phyloP scores from a whole-genome alignment of 2,888 invertebrate genomes.

The Corbicula japonica region DNA sequence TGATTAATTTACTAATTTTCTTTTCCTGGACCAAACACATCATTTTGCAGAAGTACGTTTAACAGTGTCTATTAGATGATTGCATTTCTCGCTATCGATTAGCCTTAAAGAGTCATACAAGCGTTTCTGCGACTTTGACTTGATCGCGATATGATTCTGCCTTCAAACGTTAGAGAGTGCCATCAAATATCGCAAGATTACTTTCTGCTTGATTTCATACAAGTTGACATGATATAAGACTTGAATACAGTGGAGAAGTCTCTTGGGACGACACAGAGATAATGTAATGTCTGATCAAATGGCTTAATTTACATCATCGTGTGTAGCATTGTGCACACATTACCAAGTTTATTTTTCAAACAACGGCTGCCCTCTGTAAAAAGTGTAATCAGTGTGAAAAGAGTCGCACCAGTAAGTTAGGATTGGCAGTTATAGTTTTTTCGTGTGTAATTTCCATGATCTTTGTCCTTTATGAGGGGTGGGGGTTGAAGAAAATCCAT shows the following conservation, averaged over 20 bases:
- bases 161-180: slow-evolving; percentile 43
- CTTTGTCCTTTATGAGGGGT: no score
- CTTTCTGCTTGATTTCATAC: slow-evolving; percentile 56
- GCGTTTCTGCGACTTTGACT: slow-evolving; percentile 44
- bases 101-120: slow-evolving; percentile 35
- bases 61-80: slow-evolving; percentile 61
- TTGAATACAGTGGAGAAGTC: slow-evolving; percentile 39
- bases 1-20: slow-evolving; percentile 68
- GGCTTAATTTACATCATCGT: no score
- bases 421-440: no score
- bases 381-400: no score
- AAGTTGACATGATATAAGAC: slow-evolving; percentile 51
- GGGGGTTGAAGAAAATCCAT: no score
- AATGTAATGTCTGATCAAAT: slow-evolving; percentile 12
- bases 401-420: no score
- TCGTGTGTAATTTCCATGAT: no score
- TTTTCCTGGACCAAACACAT: slow-evolving; percentile 39
- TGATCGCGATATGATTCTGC: slow-evolving; percentile 61
- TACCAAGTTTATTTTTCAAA: no score
- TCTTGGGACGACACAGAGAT: slow-evolving; percentile 20
- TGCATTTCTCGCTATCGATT: slow-evolving; percentile 61
- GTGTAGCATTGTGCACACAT: no score
- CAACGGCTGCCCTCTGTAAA: no score
- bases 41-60: slow-evolving; percentile 53
- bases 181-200: slow-evolving; percentile 50